These are phyloP conservation scores for Stegophylla sp. DNA, from an alignment of 2,888 invertebrate genomes.

Conservation along the genomic window DNA sequence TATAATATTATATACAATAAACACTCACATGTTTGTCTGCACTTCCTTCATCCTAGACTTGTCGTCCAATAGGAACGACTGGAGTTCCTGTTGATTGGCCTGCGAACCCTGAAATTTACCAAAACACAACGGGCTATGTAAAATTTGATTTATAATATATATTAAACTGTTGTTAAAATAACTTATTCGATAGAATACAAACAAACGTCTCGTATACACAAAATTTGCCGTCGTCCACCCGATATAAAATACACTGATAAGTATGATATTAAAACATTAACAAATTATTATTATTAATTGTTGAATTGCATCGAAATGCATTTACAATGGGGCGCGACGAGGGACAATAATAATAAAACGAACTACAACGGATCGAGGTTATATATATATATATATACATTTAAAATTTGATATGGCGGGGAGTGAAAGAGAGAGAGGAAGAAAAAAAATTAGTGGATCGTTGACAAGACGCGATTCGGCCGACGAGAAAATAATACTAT, in stretches of 20 bases:
- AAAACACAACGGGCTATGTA: no score
- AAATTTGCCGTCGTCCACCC: no score
- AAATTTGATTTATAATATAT: no score
- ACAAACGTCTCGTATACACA: background rate
- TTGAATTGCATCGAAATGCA: background rate
- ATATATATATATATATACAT: background rate
- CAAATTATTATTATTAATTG: no score
- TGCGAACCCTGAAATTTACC: constrained; percentile 10
- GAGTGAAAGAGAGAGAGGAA: background rate
- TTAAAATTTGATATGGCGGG: background rate
- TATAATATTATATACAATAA: background rate
- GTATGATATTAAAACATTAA: no score
- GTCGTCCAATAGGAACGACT: constrained; percentile 51
- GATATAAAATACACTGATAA: no score
- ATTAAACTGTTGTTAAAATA: no score
- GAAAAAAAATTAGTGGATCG: constrained; percentile 25
- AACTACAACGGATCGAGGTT: background rate
- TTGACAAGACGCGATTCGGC: constrained; percentile 51
- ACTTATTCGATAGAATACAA: no score
- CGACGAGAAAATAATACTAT: constrained; percentile 21
- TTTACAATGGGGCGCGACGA: background rate
- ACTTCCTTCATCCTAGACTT: constrained; percentile 46
- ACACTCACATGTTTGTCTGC: constrained; percentile 31
- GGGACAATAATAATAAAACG: background rate
- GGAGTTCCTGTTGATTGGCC: constrained; percentile 37